These are phyloP conservation scores for Plestiodon gilberti DNA, from an alignment of 2,113 vertebrate genomes.

Conservation along the genomic window DNA sequence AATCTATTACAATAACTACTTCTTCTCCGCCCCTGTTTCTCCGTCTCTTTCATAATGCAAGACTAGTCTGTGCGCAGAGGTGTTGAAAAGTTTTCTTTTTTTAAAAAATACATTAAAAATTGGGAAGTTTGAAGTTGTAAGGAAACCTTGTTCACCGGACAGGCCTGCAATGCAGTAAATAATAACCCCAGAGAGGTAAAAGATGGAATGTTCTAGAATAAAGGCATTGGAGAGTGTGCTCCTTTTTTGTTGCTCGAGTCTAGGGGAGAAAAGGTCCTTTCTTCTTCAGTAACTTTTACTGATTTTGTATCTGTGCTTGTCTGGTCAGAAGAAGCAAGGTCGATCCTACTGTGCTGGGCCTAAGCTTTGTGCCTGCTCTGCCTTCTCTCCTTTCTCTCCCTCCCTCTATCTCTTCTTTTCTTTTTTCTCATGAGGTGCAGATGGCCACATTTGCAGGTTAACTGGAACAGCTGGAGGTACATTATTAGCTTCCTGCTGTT, in stretches of 20 bases:
- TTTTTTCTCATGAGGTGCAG: conserved; percentile 92
- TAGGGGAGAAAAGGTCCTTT: conserved; percentile 48
- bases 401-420: conserved; percentile 75
- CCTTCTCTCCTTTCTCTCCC: conserved; percentile 61
- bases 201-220: conserved; percentile 56
- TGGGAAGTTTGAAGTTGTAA: conserved; percentile 63
- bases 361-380: conserved; percentile 70
- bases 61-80: conserved; percentile 57
- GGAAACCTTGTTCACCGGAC: conserved; percentile 53
- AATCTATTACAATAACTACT: conserved; percentile 57
- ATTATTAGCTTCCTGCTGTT: conserved; percentile 99
- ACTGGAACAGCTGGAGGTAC: conserved; percentile 99
- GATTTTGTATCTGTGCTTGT: conserved; percentile 45
- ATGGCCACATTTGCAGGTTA: conserved; percentile 99
- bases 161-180: conserved; percentile 65
- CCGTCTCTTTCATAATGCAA: conserved; percentile 34
- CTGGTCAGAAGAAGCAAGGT: conserved; percentile 82
- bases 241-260: neutral
- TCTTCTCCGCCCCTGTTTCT: conserved; percentile 14
- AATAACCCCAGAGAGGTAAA: conserved; percentile 64
- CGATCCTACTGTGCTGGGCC: conserved; percentile 75
- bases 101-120: conserved; percentile 17
- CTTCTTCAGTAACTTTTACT: conserved; percentile 61
- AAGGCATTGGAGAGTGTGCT: conserved; percentile 23
- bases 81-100: conserved; percentile 49